A percentile compares a stretch with the other conserved stretches of the same genome.
These are phyloP conservation scores for Diabrotica undecimpunctata DNA, from an alignment of 1,140 invertebrate species.

Conservation along the genomic window DNA sequence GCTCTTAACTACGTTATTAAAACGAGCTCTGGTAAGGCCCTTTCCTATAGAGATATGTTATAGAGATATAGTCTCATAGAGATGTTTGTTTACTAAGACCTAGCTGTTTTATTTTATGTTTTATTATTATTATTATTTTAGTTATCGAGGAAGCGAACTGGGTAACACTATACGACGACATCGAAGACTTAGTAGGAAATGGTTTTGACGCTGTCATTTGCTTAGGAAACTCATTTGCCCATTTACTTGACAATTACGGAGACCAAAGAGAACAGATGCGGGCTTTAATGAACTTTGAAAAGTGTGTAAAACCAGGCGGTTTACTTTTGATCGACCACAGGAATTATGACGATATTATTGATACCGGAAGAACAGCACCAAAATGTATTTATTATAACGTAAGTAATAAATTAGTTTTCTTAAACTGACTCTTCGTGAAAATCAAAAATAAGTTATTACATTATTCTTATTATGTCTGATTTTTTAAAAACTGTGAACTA, in stretches of 20 bases:
- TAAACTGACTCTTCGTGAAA: no score
- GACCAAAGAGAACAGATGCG: slow-evolving; percentile 74
- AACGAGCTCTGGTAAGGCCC: no score
- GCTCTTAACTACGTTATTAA: no score
- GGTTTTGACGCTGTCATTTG: slow-evolving; percentile 81
- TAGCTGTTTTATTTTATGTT: no score
- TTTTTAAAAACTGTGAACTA: no score
- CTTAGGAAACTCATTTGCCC: slow-evolving; percentile 85
- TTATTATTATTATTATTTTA: slow-evolving; percentile 41
- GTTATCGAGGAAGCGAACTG: slow-evolving; percentile 81
- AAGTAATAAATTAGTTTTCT: slow-evolving; percentile 47
- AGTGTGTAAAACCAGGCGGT: slow-evolving; percentile 79
- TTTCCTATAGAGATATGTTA: no score
- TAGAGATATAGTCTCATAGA: no score
- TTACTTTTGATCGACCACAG: slow-evolving; percentile 81
- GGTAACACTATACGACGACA: slow-evolving; percentile 69
- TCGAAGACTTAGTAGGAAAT: slow-evolving; percentile 55
- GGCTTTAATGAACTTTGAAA: slow-evolving; percentile 73
- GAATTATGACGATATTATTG: slow-evolving; percentile 81
- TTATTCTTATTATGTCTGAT: no score
- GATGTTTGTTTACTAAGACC: no score
- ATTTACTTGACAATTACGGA: slow-evolving; percentile 73
- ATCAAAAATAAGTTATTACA: no score
- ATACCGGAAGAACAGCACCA: slow-evolving; percentile 66
- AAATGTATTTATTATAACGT: slow-evolving; percentile 88